A percentile compares a stretch with the other conserved stretches of the same genome.
These are phyloP conservation scores for Asbolus verrucosus DNA, from an alignment of 1,140 invertebrate species.

Conservation along the genomic window DNA sequence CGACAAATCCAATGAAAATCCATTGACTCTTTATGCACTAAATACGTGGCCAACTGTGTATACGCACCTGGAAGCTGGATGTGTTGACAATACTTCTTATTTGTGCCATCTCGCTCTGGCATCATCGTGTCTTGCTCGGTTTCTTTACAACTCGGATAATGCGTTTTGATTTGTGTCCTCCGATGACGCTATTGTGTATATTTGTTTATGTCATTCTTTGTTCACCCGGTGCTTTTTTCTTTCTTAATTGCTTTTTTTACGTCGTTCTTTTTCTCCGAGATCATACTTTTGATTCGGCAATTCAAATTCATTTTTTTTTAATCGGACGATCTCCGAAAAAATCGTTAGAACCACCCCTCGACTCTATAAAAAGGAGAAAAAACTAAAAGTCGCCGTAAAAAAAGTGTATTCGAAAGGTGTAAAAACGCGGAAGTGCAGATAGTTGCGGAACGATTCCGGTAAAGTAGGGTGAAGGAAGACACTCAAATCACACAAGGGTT, in stretches of 20 bases:
- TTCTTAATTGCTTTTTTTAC: slow-evolving; percentile 41
- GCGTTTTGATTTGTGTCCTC: slow-evolving; percentile 52
- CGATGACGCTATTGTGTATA: slow-evolving; percentile 50
- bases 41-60: slow-evolving; percentile 44
- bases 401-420: slow-evolving; percentile 43
- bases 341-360: slow-evolving; percentile 1
- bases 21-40: slow-evolving; percentile 19
- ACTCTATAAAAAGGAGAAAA: too few relatives aligned
- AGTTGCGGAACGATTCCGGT: slow-evolving; percentile 52
- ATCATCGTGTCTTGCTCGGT: slow-evolving; percentile 31
- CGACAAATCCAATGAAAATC: slow-evolving; percentile 9
- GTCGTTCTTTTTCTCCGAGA: not conserved
- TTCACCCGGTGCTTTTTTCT: slow-evolving; percentile 28
- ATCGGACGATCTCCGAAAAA: not conserved
- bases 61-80: slow-evolving; percentile 52
- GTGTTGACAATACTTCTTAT: slow-evolving; percentile 54
- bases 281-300: slow-evolving; percentile 20
- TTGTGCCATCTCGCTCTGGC: slow-evolving; percentile 37
- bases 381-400: not conserved
- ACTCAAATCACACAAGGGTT: slow-evolving; percentile 39
- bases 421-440: slow-evolving; percentile 50
- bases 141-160: slow-evolving; percentile 46
- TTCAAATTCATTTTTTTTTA: not conserved
- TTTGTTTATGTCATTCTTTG: slow-evolving; percentile 50
- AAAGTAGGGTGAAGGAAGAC: slow-evolving; percentile 44